Conservation (phyloP, 2,888 invertebrate species). For the Cheilosia impressa region DNA sequence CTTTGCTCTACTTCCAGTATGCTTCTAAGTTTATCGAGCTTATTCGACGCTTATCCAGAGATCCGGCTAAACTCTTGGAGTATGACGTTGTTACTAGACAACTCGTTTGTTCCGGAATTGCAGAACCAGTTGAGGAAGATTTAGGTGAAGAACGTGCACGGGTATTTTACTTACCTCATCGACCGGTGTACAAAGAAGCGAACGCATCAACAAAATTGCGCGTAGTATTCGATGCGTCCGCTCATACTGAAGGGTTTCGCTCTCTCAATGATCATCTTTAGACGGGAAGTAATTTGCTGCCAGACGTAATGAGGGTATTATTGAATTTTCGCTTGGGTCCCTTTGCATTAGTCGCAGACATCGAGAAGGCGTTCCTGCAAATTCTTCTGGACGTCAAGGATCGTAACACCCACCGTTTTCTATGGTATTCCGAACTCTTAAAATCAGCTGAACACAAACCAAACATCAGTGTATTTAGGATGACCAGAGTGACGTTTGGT, state of each 20-base stretch:
- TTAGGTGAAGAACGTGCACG: background rate
- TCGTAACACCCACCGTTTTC: slow-evolving; percentile 31
- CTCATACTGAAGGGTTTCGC: background rate
- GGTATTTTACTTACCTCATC: slow-evolving; percentile 26
- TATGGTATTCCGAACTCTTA: slow-evolving; percentile 15
- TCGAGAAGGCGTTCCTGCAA: slow-evolving; percentile 26
- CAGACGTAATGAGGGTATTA: slow-evolving; percentile 23
- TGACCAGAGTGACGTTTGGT: slow-evolving; percentile 35
- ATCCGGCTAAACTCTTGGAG: background rate
- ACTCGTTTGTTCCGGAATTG: background rate
- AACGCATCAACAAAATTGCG: too few relatives aligned
- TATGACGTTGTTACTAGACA: slow-evolving; percentile 23
- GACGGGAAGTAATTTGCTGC: slow-evolving; percentile 41
- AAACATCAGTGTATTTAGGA: background rate
- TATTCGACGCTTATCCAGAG: slow-evolving; percentile 15
- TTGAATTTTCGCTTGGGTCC: slow-evolving; percentile 34
- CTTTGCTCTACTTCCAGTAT: background rate
- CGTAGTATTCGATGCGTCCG: too few relatives aligned
- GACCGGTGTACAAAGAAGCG: background rate
- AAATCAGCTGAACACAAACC: background rate
- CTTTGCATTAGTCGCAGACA: slow-evolving; percentile 26
- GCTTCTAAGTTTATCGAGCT: slow-evolving; percentile 12
- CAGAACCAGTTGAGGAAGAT: slow-evolving; percentile 1
- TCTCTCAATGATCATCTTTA: slow-evolving; percentile 49
- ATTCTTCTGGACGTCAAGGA: background rate